Base-by-base conservation (phyloP, 2,113 vertebrate genomes). In the Pseudorasbora parva region DNA sequence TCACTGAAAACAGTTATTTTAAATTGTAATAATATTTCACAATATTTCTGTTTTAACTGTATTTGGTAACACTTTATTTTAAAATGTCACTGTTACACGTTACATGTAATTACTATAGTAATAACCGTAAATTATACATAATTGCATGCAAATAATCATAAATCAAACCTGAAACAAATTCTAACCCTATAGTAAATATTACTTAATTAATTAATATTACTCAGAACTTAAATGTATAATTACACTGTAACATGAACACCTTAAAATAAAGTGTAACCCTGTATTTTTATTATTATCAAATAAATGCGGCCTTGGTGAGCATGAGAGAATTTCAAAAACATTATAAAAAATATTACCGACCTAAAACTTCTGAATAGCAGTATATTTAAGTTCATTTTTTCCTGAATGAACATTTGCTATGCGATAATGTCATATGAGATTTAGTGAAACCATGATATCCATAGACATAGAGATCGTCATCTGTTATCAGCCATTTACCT, bases 401-500 rank as follows among this genome's bases (percentile, higher is more conserved):
- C 37, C 51, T 57, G 51, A 77, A 23, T 23, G 74, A 77, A 37
- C 30, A 27, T 37, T 43, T 23, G 11, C n/a, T 47, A 27, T 19
- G 37, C 68, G n/a, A 81, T 75, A n/a, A 41, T 4, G 19, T 11
- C 9, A 41, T 41, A 68, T 21, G 19, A 41, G 8, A 41, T 19
- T 17, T 51, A 8, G 25, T 43, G 41, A 76, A 62, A 60, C 12
- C 33, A 54, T 23, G 47, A 64, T 33, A 80, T 25, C 47, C 59
- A 60, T 49, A 30, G 41, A 75, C 37, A 19, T 7, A 43, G 14
- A 79, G 25, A 79, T 79, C 6, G 14, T 69, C 27, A 84, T 75
- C 51, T 66, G 54, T 76, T 12, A n/a, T 77, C 59, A 64, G 82
- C 71, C 27, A 73, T 69, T 54, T 75, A 71, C 27, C 57, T 51